Evolutionary conservation across 2,888 invertebrate genomes (phyloP).

Genomic region (Heteropelma amictum): DNA sequence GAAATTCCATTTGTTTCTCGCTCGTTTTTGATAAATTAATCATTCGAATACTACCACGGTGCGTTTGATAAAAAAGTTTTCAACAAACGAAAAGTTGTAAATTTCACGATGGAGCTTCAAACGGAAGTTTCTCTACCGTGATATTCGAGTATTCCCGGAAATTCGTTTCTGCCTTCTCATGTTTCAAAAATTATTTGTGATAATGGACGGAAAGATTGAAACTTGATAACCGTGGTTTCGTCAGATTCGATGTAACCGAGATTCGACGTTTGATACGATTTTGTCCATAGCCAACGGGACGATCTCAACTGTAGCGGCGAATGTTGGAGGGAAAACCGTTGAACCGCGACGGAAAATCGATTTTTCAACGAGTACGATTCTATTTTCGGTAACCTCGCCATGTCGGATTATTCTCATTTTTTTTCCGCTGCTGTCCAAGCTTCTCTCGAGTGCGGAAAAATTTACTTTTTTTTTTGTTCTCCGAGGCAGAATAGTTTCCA

Average conservation of each 20-base stretch:
- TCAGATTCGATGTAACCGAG: slow-evolving; percentile 10
- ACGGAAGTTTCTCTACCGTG: not conserved
- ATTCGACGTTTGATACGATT: slow-evolving; percentile 33
- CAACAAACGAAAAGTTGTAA: no score
- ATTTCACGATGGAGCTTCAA: no score
- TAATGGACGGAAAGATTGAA: slow-evolving; percentile 23
- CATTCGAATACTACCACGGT: no score
- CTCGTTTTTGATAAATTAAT: no score
- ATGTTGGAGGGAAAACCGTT: not conserved
- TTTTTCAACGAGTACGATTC: slow-evolving; percentile 33
- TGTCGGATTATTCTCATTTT: not conserved
- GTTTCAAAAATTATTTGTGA: slow-evolving; percentile 13
- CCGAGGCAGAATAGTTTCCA: not conserved
- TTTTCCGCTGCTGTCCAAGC: not conserved
- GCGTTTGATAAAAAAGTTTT: no score
- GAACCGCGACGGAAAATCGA: slow-evolving; percentile 35
- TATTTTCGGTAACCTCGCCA: slow-evolving; percentile 24
- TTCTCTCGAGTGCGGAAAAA: not conserved
- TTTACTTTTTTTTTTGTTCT: not conserved
- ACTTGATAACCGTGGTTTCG: slow-evolving; percentile 11
- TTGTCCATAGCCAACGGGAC: not conserved
- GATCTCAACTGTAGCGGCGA: not conserved
- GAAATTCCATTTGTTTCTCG: no score
- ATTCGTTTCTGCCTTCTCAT: not conserved
- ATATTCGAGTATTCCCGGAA: not conserved